Conservation (phyloP, 2,797 vertebrate genomes). For the Micropoecilia bifurca region DNA sequence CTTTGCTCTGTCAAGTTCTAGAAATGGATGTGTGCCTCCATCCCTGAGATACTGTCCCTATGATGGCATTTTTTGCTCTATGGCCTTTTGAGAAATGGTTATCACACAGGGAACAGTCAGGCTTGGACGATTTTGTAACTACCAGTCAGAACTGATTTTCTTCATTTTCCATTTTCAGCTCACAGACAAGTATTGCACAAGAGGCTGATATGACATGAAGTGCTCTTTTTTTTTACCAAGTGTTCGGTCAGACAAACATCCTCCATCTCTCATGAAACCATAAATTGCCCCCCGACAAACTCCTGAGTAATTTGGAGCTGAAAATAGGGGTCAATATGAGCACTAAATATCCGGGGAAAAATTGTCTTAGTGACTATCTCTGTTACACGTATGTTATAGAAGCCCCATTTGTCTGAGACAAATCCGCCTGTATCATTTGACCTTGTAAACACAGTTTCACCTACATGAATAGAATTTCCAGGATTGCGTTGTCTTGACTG, state of each 20-base stretch:
- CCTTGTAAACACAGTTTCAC: constrained; percentile 23
- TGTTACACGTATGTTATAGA: constrained; percentile 12
- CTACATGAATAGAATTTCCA: constrained; percentile 26
- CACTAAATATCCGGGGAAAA: constrained; percentile 30
- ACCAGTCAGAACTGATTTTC: constrained; percentile 41
- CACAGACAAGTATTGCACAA: constrained; percentile 31
- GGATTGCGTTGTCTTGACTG: constrained; percentile 1
- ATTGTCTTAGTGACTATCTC: constrained; percentile 20
- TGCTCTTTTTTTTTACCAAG: constrained; percentile 7
- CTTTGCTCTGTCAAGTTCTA: constrained; percentile 18
- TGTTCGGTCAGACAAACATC: constrained; percentile 32
- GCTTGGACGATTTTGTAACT: constrained; percentile 49
- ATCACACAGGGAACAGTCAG: constrained; percentile 44
- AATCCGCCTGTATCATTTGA: constrained; percentile 27
- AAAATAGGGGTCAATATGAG: constrained; percentile 18
- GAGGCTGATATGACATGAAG: constrained; percentile 19
- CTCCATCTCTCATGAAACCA: constrained; percentile 40
- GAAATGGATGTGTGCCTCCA: not conserved
- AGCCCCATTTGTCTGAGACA: constrained; percentile 23
- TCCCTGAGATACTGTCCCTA: constrained; percentile 5
- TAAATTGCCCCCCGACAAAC: constrained; percentile 27
- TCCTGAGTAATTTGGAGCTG: constrained; percentile 28
- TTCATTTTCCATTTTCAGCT: constrained; percentile 38
- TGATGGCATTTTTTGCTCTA: constrained; percentile 15
- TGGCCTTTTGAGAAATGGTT: constrained; percentile 48